Evolutionary conservation across 2,888 invertebrate species (phyloP).

Genomic region (Drosophila nigritarsus): DNA sequence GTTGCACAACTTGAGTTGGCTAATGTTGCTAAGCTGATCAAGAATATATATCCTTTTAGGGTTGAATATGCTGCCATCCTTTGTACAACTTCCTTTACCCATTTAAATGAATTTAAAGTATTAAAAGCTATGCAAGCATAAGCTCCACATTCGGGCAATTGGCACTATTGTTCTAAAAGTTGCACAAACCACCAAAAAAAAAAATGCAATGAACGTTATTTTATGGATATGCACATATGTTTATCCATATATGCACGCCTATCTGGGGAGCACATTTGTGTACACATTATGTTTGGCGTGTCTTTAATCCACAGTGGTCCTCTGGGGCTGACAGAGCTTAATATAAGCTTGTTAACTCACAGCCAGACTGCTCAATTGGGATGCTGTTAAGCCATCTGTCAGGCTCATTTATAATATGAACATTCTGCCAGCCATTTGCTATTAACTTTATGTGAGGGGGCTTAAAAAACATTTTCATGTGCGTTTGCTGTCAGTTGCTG

Average conservation of each 20-base stretch:
- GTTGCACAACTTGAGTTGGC: not conserved
- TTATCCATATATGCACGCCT: not conserved
- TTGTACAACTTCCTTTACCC: not conserved
- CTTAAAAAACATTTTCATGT: slow-evolving; percentile 55
- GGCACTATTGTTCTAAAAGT: not conserved
- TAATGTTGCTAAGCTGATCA: not conserved
- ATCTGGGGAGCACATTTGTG: not conserved
- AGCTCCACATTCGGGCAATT: not conserved
- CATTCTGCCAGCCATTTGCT: slow-evolving; percentile 62
- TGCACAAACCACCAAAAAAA: not conserved
- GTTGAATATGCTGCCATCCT: not conserved
- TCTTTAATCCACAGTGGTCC: slow-evolving; percentile 37
- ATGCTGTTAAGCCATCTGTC: slow-evolving; percentile 73
- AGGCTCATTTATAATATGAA: slow-evolving; percentile 62
- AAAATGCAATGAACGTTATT: not conserved
- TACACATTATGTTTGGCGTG: not conserved
- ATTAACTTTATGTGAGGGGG: slow-evolving; percentile 68
- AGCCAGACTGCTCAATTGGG: slow-evolving; percentile 17
- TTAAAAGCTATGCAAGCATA: not conserved
- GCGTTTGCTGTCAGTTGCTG: slow-evolving; percentile 53
- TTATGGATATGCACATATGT: not conserved
- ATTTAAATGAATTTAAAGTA: not conserved
- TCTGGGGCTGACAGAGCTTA: slow-evolving; percentile 24
- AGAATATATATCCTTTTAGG: not conserved
- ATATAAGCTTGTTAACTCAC: slow-evolving; percentile 43